Base-by-base conservation (phyloP, 2,113 vertebrate genomes). In the Ceyx cyanopectus region DNA sequence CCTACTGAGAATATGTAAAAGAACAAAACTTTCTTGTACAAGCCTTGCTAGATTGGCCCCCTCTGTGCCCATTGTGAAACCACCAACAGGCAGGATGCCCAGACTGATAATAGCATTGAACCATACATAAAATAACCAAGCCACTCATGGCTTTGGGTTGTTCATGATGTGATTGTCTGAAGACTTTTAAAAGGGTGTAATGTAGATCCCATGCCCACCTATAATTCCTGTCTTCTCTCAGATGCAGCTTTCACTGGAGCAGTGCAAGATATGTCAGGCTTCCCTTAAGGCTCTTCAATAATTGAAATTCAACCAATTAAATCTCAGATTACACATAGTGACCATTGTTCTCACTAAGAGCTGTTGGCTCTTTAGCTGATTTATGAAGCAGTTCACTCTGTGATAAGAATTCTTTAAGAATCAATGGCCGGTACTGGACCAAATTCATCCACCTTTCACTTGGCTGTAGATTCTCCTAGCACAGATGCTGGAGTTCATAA, bases 11-110 rank as follows among this genome's bases (percentile, higher is more conserved):
- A 18, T 34, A 79, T 0, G 3, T 45, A 74, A 1, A 40, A 43
- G 29, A 78, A 37, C 5, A 10, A 32, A 54, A 29, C 45, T n/a
- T 66, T 61, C 34, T 86, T 53, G 41, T 50, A 9, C 3, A n/a
- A 50, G 20, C 32, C 45, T 29, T 83, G 46, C n/a, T 34, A 41
- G 20, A 14, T 15, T 8, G 51, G 26, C 5, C 15, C n/a, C 22
- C 14, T 56, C 80, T 17, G 3, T 37, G 46, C 19, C 34, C 23
- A 4, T 10, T 65, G 40, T 54, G 46, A 21, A 70, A 87, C 60
- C 57, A 53, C 40, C 2, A 6, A 21, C 14, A 34, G 46, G 53
- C 0, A 0, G 58, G 58, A 61, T n/a, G 14, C 65, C 67, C 1
- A 3, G 63, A 21, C 63, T 32, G n/a, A 18, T n/a, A 57, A 77